A percentile compares a stretch with the other conserved stretches of the same genome.
These are phyloP conservation scores for Zaprionus lineosus DNA, from an alignment of 2,888 invertebrate genomes.

Conservation along the genomic window DNA sequence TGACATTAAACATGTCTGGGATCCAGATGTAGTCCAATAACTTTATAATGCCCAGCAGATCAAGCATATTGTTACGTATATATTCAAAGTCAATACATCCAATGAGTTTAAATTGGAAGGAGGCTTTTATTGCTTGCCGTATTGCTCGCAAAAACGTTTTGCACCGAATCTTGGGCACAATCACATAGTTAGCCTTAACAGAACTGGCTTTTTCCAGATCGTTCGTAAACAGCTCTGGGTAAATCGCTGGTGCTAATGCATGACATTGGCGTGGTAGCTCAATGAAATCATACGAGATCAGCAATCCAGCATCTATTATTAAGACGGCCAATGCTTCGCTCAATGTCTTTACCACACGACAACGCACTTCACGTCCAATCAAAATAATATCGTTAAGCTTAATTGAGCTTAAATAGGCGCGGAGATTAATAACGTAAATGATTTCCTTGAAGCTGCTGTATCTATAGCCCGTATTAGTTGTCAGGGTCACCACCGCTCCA, in stretches of 20 bases:
- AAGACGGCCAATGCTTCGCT: slow-evolving; percentile 68
- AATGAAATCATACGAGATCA: slow-evolving; percentile 79
- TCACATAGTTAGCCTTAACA: slow-evolving; percentile 71
- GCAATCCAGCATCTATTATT: slow-evolving; percentile 65
- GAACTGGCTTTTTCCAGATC: slow-evolving; percentile 69
- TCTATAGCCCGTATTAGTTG: slow-evolving; percentile 72
- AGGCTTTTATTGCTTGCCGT: slow-evolving; percentile 37
- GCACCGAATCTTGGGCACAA: slow-evolving; percentile 73
- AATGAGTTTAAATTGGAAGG: slow-evolving; percentile 63
- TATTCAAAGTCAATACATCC: slow-evolving; percentile 75
- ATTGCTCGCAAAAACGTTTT: slow-evolving; percentile 65
- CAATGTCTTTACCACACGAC: slow-evolving; percentile 75
- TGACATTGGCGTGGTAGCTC: slow-evolving; percentile 78
- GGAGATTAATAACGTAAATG: slow-evolving; percentile 76
- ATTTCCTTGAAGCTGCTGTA: slow-evolving; percentile 79
- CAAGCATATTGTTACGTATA: slow-evolving; percentile 71
- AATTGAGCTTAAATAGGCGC: slow-evolving; percentile 67
- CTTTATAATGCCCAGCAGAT: slow-evolving; percentile 75
- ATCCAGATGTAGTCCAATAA: slow-evolving; percentile 79
- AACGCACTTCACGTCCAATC: slow-evolving; percentile 65
- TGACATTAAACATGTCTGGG: slow-evolving; percentile 70
- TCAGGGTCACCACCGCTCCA: slow-evolving; percentile 73
- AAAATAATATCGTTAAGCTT: slow-evolving; percentile 69
- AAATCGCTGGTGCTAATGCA: slow-evolving; percentile 36
- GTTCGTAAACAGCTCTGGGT: slow-evolving; percentile 50